Base-by-base conservation (phyloP, 2,113 vertebrate species). In the Eublepharis macularius region DNA sequence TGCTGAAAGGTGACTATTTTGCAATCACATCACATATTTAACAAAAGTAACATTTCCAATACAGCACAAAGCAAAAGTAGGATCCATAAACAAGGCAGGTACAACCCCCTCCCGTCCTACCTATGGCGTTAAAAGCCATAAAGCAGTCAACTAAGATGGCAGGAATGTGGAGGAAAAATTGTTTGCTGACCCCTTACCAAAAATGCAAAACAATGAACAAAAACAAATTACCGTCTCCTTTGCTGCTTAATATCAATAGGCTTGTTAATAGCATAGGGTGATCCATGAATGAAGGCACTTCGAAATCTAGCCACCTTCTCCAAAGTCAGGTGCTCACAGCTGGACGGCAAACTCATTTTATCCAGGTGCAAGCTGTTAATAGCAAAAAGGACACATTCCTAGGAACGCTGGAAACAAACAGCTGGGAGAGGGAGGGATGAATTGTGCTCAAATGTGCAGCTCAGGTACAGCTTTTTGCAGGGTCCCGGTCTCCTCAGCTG, bases 201-300 rank as follows among this genome's bases (percentile, higher is more conserved):
- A 95, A 92, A n/a, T n/a, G n/a, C 90, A 29, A 26, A 34, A 65
- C 14, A 26, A 8, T n/a, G 19, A 77, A 65, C 57, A 81, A 69
- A 41, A 21, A 45, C 76, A 87, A 74, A 82, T 97, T 99, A 99
- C 98, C 97, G 89, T 98, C 94, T 98, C 93, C 95, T 97, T 91
- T 97, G 96, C 68, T 97, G 97, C 92, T 98, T 98, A 97, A 99
- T 99, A 96, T 98, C 98, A 95, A 99, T 98, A 84, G 98, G 97
- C 94, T 98, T 98, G 98, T 99, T 98, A 92, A 97, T 98, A 91
- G 97, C 97, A 94, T 95, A 99, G 82, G 98, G 97, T 0, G 96
- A 99, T 95, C 98, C 96, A 0, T 96, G 98, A 93, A 96, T 95
- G 93, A 96, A 97, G 94, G 97, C 94, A 41, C 96, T 97, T 83